Percentiles rank a stretch among this genome's conserved stretches.
Conservation (phyloP, 2,888 invertebrate genomes). For the Isotomurus palustris region DNA sequence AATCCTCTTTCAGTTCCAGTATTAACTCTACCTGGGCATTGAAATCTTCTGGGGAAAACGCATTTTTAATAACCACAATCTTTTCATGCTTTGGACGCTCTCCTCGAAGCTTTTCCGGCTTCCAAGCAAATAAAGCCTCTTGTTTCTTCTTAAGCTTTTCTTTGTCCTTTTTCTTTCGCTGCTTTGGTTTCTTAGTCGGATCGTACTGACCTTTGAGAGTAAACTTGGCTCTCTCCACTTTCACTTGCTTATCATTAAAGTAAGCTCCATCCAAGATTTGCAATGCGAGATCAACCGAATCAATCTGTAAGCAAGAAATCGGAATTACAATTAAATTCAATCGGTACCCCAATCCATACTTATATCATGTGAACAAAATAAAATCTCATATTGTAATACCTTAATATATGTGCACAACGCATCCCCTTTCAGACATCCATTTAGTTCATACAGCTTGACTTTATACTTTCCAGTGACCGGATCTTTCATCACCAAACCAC, state of each 20-base stretch:
- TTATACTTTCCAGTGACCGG: conserved; percentile 73
- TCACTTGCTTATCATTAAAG: conserved; percentile 71
- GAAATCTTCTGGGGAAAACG: conserved; percentile 84
- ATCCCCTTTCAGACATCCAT: conserved; percentile 85
- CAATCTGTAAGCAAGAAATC: conserved; percentile 57
- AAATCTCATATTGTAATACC: conserved; percentile 52
- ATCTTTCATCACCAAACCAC: conserved; percentile 89
- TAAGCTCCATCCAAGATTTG: conserved; percentile 84
- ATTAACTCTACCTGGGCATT: conserved; percentile 83
- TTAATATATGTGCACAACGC: conserved; percentile 93
- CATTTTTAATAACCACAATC: conserved; percentile 86
- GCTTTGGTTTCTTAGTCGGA: conserved; percentile 84
- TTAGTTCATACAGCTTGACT: conserved; percentile 82
- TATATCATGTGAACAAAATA: conserved; percentile 9
- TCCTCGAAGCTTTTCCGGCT: conserved; percentile 83
- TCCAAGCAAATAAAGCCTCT: conserved; percentile 93
- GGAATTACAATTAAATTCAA: neutral
- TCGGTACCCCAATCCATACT: conserved; percentile 7
- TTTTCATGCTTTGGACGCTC: conserved; percentile 83
- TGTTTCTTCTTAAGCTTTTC: conserved; percentile 88
- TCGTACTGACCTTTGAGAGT: conserved; percentile 91
- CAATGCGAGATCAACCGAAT: conserved; percentile 89
- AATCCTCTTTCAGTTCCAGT: conserved; percentile 83
- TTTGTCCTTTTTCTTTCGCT: conserved; percentile 76
- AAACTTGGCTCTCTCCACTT: conserved; percentile 89